phyloP scores from a whole-genome alignment of 2,888 invertebrate genomes.

The Volucella inflata region DNA sequence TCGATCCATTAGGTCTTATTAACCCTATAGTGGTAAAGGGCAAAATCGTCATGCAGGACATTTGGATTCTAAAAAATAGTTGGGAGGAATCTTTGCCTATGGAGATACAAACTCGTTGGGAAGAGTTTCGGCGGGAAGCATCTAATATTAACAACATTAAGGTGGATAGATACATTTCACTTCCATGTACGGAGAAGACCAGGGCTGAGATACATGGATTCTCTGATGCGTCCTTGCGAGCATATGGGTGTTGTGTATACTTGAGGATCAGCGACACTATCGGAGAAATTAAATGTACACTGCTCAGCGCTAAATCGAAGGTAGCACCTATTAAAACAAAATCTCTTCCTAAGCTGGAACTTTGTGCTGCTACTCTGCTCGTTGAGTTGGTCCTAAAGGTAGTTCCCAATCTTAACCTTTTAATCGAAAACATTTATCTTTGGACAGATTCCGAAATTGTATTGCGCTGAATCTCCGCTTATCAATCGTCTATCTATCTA shows the following conservation, averaged over 20 bases:
- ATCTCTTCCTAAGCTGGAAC: not conserved
- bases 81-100: slow-evolving; percentile 9
- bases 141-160: not conserved
- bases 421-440: too few species aligned
- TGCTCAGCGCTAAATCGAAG: slow-evolving; percentile 11
- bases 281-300: too few species aligned
- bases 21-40: slow-evolving; percentile 41
- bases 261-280: too few species aligned
- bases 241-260: slow-evolving; percentile 23
- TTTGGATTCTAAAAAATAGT: slow-evolving; percentile 11
- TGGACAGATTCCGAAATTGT: too few species aligned
- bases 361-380: not conserved
- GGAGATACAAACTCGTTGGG: not conserved
- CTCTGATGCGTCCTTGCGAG: slow-evolving; percentile 28
- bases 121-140: not conserved
- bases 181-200: not conserved
- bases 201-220: slow-evolving; percentile 18
- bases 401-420: not conserved
- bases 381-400: not conserved
- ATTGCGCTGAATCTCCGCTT: too few species aligned
- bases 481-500: too few species aligned
- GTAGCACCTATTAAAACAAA: slow-evolving; percentile 7
- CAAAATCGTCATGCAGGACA: slow-evolving; percentile 64
- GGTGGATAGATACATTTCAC: not conserved
- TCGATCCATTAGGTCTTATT: slow-evolving; percentile 61